Conservation (phyloP, 2,113 vertebrate genomes). For the Nycticebus coucang region DNA sequence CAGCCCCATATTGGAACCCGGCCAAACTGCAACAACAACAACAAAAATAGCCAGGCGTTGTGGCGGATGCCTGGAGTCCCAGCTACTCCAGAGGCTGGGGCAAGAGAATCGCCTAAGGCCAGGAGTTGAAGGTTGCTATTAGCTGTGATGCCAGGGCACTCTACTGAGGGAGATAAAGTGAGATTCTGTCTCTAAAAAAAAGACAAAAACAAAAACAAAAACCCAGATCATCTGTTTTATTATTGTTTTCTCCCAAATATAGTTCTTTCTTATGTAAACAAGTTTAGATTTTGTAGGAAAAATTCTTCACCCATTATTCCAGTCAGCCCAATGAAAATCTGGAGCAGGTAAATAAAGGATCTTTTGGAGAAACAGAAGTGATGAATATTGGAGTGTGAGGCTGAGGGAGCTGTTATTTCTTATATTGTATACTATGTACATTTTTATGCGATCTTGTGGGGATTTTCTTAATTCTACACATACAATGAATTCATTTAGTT, state of each 20-base stretch:
- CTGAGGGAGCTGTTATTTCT: background rate
- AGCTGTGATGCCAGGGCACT: no score
- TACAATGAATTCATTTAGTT: background rate
- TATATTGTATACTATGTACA: background rate
- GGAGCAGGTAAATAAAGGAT: background rate
- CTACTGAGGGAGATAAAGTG: no score
- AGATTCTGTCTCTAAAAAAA: no score
- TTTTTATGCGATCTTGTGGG: background rate
- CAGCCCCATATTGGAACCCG: no score
- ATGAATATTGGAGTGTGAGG: background rate
- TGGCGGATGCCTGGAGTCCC: no score
- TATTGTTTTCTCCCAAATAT: background rate
- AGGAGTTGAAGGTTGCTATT: no score
- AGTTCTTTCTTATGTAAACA: conserved; percentile 13
- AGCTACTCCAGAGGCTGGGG: no score
- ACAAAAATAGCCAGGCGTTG: no score
- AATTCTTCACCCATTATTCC: background rate
- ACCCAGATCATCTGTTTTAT: background rate
- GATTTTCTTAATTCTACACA: background rate
- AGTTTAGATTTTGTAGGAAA: conserved; percentile 1
- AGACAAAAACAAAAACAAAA: no score
- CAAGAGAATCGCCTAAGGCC: no score
- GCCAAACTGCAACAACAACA: no score
- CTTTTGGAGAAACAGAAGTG: background rate
- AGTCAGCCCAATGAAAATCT: background rate